Evolutionary conservation across 2,113 vertebrate species (phyloP).

Genomic region (Aix galericulata): DNA sequence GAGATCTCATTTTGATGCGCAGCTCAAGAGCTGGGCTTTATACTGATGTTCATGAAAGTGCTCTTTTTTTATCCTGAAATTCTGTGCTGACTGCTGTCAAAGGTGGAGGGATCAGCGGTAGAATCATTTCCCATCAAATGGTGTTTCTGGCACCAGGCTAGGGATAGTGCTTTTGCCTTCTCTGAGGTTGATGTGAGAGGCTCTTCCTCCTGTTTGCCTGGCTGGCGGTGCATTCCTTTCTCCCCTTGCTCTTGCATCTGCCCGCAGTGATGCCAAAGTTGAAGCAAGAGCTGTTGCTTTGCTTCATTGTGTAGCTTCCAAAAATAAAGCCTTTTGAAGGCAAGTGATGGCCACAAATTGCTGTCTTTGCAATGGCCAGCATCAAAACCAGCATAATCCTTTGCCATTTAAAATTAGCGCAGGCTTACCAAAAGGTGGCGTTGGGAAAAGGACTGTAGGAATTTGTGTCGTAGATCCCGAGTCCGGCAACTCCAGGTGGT

Average conservation of each 20-base stretch:
- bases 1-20: not conserved
- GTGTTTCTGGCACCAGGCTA: not conserved
- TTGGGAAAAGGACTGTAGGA: not conserved
- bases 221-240: not conserved
- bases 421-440: not conserved
- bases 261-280: not conserved
- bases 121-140: not conserved
- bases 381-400: not conserved
- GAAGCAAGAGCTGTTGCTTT: not conserved
- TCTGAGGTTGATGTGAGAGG: not conserved
- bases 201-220: not conserved
- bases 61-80: not conserved
- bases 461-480: not conserved
- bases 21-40: not conserved
- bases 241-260: not conserved
- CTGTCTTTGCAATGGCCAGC: not conserved
- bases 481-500: not conserved
- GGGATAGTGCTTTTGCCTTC: not conserved
- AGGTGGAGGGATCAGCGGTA: not conserved
- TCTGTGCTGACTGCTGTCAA: not conserved
- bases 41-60: not conserved
- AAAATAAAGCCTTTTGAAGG: not conserved
- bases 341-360: not conserved
- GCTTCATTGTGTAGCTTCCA: not conserved
- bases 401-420: not conserved